Conservation (phyloP, 2,113 vertebrate species). For the Pyxicephalus adspersus region DNA sequence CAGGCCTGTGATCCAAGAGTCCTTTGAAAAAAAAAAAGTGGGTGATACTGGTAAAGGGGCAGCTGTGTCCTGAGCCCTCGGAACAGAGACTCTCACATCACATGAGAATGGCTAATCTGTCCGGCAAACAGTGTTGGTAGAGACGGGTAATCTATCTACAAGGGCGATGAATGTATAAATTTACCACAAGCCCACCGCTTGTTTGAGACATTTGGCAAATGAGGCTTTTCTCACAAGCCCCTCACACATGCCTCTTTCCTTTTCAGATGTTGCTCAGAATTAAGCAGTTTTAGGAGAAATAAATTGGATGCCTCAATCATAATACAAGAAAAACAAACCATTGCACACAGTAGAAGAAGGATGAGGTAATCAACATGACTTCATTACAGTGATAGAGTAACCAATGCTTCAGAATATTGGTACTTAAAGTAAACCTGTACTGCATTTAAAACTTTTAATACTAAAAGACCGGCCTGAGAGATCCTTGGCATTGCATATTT, state of each 20-base stretch:
- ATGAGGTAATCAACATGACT: conserved; percentile 1
- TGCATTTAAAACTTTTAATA: too few relatives aligned
- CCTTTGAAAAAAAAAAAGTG: conserved; percentile 64
- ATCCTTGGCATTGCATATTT: too few relatives aligned
- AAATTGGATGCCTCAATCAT: not conserved
- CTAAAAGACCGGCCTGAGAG: too few relatives aligned
- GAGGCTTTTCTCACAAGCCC: conserved; percentile 54
- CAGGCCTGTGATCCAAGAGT: conserved; percentile 60
- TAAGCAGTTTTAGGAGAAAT: not conserved
- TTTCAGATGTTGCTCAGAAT: conserved; percentile 17
- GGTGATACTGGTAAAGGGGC: conserved; percentile 69
- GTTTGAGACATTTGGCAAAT: conserved; percentile 59
- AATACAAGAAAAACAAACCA: not conserved
- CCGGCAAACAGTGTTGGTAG: conserved; percentile 72
- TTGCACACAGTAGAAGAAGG: not conserved
- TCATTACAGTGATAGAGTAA: too few relatives aligned
- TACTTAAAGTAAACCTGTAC: too few relatives aligned
- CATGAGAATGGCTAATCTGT: conserved; percentile 73
- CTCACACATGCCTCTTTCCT: conserved; percentile 7
- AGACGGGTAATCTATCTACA: conserved; percentile 66
- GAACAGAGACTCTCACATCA: conserved; percentile 68
- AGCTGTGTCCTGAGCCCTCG: conserved; percentile 72
- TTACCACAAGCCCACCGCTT: conserved; percentile 64
- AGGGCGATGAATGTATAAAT: conserved; percentile 72
- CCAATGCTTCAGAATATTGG: too few relatives aligned